phyloP scores from a whole-genome alignment of 2,888 invertebrate genomes.

The Limenitis arthemis region DNA sequence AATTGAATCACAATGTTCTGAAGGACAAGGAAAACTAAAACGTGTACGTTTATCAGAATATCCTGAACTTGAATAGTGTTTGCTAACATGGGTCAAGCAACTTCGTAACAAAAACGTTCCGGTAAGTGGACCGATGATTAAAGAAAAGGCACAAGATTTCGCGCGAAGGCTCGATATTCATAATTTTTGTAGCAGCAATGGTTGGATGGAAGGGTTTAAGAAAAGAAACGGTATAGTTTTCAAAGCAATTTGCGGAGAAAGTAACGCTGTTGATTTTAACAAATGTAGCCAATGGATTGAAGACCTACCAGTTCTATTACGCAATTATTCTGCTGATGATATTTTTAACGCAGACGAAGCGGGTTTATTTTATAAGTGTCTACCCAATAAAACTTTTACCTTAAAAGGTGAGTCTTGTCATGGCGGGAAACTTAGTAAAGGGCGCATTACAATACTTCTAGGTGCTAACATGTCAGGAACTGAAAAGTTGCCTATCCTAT shows the following conservation, averaged over 20 bases:
- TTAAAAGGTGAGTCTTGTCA: too few relatives aligned
- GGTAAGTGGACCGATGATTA: slow-evolving; percentile 17
- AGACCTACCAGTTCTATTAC: slow-evolving; percentile 20
- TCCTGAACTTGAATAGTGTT: slow-evolving; percentile 15
- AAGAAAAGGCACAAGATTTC: slow-evolving; percentile 23
- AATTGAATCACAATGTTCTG: slow-evolving; percentile 8
- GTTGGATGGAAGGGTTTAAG: slow-evolving; percentile 26
- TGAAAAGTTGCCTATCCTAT: too few relatives aligned
- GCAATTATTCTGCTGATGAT: slow-evolving; percentile 17
- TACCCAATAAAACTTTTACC: too few relatives aligned
- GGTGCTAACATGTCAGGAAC: too few relatives aligned
- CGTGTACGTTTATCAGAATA: slow-evolving; percentile 11
- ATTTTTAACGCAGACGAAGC: too few relatives aligned
- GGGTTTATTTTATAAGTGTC: too few relatives aligned
- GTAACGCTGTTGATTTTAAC: slow-evolving; percentile 22
- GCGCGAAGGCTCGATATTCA: slow-evolving; percentile 23
- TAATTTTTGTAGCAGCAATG: slow-evolving; percentile 27
- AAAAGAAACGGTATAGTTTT: slow-evolving; percentile 24
- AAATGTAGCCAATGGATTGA: slow-evolving; percentile 23
- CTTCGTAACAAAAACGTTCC: slow-evolving; percentile 14
- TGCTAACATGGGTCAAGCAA: slow-evolving; percentile 11
- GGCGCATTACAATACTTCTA: too few relatives aligned
- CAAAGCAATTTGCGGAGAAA: slow-evolving; percentile 24
- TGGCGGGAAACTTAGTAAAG: too few relatives aligned
- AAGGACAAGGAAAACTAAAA: slow-evolving; percentile 7